Base-by-base conservation (phyloP, 2,797 vertebrate species). In the Thamnophis elegans region DNA sequence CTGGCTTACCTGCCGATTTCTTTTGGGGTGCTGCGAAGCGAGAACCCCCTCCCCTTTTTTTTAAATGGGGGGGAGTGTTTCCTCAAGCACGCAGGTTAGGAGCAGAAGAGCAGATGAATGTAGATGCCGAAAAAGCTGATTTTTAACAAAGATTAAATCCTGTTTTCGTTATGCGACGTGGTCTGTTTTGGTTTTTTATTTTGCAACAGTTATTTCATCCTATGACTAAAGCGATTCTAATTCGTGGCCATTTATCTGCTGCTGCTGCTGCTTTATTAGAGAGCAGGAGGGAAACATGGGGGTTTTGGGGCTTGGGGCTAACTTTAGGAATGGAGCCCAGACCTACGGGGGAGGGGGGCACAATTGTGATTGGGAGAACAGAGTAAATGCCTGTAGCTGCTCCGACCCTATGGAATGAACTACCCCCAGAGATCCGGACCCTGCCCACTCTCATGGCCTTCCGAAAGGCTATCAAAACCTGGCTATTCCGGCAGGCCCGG, bases 61-160 rank as follows among this genome's bases (percentile, higher is more conserved):
- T 16, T 20, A 18, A 68, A 85, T 4, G 0, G 59, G 58, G 20
- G 0, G 3, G 12, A 1, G 14, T 3, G 3, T 88, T 32, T 54
- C 1, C 12, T 5, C 10, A 26, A 54, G 47, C 16, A 22, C 1
- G 20, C 18, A 36, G 7, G 18, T 42, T 4, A n/a, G 36, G 26
- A 4, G 11, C 25, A 7, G 88, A 32, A n/a, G 25, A 6, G 5
- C 55, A 4, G 18, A 62, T 18, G 62, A 55, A 18, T 0, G 18
- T n/a, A 0, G 5, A 1, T 0, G 51, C 51, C 1, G 8, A 51
- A 16, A 5, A 8, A 90, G 16, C 20, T 53, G n/a, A 2, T n/a
- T 82, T 78, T 26, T 4, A 1, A 4, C 1, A 1, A 14, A 26
- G 51, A 88, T 78, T 59, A 87, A 88, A 54, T 5, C 3, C 28